Evolutionary conservation across 2,888 invertebrate species (phyloP), one percentile per base, ranked within the genome.

Genomic region (Salticus scenicus): DNA sequence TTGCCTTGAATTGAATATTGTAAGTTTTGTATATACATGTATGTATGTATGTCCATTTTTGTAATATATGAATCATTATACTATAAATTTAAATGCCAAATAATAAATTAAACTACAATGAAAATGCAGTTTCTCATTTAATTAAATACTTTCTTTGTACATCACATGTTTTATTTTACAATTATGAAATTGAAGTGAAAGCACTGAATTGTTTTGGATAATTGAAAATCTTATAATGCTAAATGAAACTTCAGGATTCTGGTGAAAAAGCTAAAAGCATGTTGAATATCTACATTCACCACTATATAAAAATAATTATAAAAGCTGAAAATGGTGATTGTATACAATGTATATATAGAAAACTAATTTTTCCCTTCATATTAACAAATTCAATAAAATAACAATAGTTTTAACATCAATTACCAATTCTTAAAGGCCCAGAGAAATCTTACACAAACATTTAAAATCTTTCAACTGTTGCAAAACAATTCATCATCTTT

Each of bases 231-330:
- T 57, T 5, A 17, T 5, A 12, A 24, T 57, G 20, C 20, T 20
- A 57, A 57, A 57, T 57, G 57, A 57, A 57, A 57, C 24, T 24
- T 24, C 57, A 57, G 57, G 17, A 24, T 57, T 57, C 12, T 24
- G 20, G 57, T 20, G 24, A 12, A 17, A 4, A 57, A 57, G 57
- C 57, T 57, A 57, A 57, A 57, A 57, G 57, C 24, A 57, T 57
- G 24, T 57, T 4, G 5, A 57, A 57, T 57, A 57, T 57, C 57
- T 57, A 57, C 57, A 57, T 57, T 57, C 57, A 57, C 24, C 24
- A 24, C 57, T 57, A 57, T 57, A 57, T 57, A 57, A 57, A 57
- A 57, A 57, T 57, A 57, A 57, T 57, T 57, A 57, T 57, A 57
- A 57, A 57, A 57, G 57, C 57, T 57, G 57, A 12, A 57, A 57